Conservation (phyloP, 1,140 invertebrate species). For the Leptopilina boulardi region DNA sequence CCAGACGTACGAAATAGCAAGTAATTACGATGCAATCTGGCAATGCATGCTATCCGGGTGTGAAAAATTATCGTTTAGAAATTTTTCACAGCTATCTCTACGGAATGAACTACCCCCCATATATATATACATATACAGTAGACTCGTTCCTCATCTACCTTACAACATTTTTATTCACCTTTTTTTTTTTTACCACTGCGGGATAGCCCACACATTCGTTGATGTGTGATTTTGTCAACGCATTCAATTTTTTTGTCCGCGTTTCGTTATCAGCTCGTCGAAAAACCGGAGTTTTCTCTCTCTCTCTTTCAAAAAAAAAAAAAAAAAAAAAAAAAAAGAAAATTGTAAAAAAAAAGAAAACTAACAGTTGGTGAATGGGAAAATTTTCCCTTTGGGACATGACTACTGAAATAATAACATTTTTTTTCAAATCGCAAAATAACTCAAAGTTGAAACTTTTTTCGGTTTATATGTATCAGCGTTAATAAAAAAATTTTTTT, state of each 20-base stretch:
- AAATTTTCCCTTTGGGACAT: too few species aligned
- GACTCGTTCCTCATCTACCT: neutral
- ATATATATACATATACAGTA: neutral
- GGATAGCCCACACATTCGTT: neutral
- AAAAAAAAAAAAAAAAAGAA: too few species aligned
- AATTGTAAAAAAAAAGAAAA: too few species aligned
- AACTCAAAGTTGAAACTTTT: too few species aligned
- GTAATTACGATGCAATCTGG: constrained; percentile 59
- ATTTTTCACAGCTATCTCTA: constrained; percentile 53
- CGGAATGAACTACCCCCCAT: neutral
- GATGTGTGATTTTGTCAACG: constrained; percentile 20
- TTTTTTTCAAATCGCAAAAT: too few species aligned
- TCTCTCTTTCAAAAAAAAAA: too few species aligned
- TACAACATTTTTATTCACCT: neutral
- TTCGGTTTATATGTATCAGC: too few species aligned
- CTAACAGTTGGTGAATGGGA: too few species aligned
- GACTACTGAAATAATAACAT: too few species aligned
- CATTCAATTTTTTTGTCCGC: constrained; percentile 23
- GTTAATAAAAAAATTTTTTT: too few species aligned
- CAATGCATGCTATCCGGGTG: constrained; percentile 47
- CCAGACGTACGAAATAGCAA: constrained; percentile 50
- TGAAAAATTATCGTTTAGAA: constrained; percentile 54
- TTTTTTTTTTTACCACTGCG: neutral
- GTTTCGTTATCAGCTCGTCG: constrained; percentile 16
- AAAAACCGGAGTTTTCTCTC: neutral